Base-by-base conservation (phyloP, 1,140 invertebrate genomes). In the Zaprionus taronus region DNA sequence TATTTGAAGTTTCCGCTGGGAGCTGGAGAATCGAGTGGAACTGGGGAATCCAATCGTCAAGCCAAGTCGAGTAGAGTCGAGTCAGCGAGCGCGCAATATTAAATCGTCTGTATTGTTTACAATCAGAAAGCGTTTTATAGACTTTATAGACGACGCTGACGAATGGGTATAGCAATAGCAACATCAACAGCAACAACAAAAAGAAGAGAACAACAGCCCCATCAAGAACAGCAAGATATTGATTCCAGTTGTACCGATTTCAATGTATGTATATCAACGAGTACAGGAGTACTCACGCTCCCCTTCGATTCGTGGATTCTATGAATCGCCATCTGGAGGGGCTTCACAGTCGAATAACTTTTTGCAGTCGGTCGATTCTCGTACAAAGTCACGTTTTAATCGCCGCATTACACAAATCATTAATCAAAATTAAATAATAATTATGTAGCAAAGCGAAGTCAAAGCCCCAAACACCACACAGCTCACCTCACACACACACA, bases 391-490 rank as follows among this genome's bases (percentile, higher is more conserved):
- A 89, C 84, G 84, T 89, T 89, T 89, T 84, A 89, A 89, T 84
- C 81, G 85, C 71, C 58, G 64, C 84, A 66, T 74, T 84, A 72
- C 70, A 67, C 57, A 79, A 89, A 89, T 89, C 84, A 89, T 89
- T 89, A 90, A 90, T 89, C 84, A 89, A 89, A 89, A 89, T 89
- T 89, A 89, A 89, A 89, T 78, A 84, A 89, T 90, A 89, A 89
- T 89, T 89, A 89, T 84, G 81, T 72, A 70, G 69, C 72, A 62
- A 51, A 62, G 53, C 66, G 56, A 73, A 83, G 86, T 83, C 66
- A 71, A 63, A 79, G 47, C 28, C 36, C 41, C 22, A 51, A 47
- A 53, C 56, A 44, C 36, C 38, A 55, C 26, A 60, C n/a, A 26
- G 12, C 15, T 44, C 34, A 62, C 61, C 61, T 41, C 38, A 41